Conservation (phyloP, 2,888 invertebrate genomes). For the Flabesymbios commensalis region DNA sequence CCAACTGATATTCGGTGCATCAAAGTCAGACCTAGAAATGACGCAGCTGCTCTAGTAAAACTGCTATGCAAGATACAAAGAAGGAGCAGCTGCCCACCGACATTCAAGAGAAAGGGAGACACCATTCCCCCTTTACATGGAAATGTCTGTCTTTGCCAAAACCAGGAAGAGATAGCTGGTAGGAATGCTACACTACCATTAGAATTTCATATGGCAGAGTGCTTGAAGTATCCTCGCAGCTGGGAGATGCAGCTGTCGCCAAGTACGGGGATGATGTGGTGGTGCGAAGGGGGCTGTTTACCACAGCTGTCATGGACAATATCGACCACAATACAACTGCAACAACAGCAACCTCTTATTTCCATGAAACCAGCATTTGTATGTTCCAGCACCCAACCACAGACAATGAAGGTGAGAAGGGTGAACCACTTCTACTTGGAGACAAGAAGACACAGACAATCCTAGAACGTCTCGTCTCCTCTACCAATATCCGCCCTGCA, state of each 20-base stretch:
- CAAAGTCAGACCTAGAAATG: slow-evolving; percentile 19
- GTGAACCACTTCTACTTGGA: slow-evolving; percentile 4
- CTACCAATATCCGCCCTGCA: slow-evolving; percentile 19
- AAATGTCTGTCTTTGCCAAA: slow-evolving; percentile 28
- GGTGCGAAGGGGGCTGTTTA: slow-evolving; percentile 27
- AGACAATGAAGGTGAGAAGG: slow-evolving; percentile 12
- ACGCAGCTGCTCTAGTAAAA: slow-evolving; percentile 21
- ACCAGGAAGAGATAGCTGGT: slow-evolving; percentile 32
- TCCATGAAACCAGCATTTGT: slow-evolving; percentile 33
- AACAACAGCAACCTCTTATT: slow-evolving; percentile 23
- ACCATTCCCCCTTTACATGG: slow-evolving; percentile 26
- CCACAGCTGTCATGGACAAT: slow-evolving; percentile 35
- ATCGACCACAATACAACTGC: slow-evolving; percentile 34
- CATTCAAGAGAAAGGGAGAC: slow-evolving; percentile 16
- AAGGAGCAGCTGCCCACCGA: slow-evolving; percentile 2
- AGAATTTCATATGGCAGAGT: slow-evolving; percentile 37
- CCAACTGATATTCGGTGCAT: slow-evolving; percentile 17
- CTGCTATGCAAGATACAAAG: slow-evolving; percentile 13
- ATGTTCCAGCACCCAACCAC: slow-evolving; percentile 27
- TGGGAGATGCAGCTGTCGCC: slow-evolving; percentile 20
- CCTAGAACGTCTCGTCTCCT: slow-evolving; percentile 23
- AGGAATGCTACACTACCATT: slow-evolving; percentile 26
- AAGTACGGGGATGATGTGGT: slow-evolving; percentile 15
- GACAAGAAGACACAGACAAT: slow-evolving; percentile 13
- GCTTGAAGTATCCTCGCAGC: slow-evolving; percentile 30